Evolutionary conservation across 2,888 invertebrate genomes (phyloP), one percentile per base, ranked within the genome.

Genomic region (Drosophila monieri): DNA sequence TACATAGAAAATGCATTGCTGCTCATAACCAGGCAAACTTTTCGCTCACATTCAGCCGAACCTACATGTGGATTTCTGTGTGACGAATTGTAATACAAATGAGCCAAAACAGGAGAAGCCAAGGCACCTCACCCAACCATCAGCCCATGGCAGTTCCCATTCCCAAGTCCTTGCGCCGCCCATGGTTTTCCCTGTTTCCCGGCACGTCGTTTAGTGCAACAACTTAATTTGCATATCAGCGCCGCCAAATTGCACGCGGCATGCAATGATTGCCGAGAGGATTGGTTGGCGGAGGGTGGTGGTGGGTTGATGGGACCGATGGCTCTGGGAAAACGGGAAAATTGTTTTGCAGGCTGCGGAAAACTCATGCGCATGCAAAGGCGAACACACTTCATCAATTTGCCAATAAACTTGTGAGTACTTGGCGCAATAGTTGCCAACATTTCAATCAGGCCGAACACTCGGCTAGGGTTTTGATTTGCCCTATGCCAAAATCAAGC

Each of bases 161-260:
- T 23, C 5, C 5, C 21, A 5, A 37, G 14, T 25, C 21, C 14
- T 5, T 12, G 25, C 27, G 14, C 23, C 23, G 30, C 52, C 37
- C 62, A 62, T 61, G 57, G 66, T 9, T 58, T 57, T 71, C 49
- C 51, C 56, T 48, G 73, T 73, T 69, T 72, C 68, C 68, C 64
- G 85, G 80, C 88, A 85, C 88, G 85, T 86, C 89, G 88, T 89
- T 89, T 89, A 90, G 89, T 86, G 89, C 90, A 89, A 89, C 90
- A 89, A 89, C 89, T 89, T 88, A 90, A 90, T 89, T 90, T 89
- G 81, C 89, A 89, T 89, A 89, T 89, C 89, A 84, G 83, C 81
- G 80, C 83, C 80, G 78, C 89, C 90, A 89, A 90, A 89, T 90
- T 90, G 90, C 89, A 90, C 71, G 77, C 88, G 88, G 84, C 89